Evolutionary conservation across 2,888 invertebrate genomes (phyloP).

Genomic region (Scelioninae gen. 2): DNA sequence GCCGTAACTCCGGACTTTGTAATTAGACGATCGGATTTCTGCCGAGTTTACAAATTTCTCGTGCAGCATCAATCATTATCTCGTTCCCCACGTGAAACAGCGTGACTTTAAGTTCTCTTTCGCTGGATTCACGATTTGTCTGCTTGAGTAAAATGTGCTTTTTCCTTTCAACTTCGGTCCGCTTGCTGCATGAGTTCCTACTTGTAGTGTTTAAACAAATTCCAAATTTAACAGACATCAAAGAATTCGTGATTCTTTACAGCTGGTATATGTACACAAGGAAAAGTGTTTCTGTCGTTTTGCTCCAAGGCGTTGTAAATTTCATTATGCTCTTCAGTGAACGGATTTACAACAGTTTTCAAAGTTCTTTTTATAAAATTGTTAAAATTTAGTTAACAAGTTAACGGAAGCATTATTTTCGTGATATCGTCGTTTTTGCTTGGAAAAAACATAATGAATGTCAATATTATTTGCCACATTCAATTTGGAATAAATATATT

Average conservation of each 20-base stretch:
- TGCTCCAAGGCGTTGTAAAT: conserved; percentile 11
- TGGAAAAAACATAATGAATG: too few relatives aligned
- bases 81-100: conserved; percentile 40
- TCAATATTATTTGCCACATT: too few relatives aligned
- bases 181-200: conserved; percentile 19
- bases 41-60: conserved; percentile 53
- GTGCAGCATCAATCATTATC: conserved; percentile 54
- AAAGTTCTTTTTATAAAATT: conserved; percentile 1
- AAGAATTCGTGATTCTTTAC: conserved; percentile 25
- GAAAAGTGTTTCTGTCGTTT: conserved; percentile 20
- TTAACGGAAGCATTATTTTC: too few relatives aligned
- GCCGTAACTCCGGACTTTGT: conserved; percentile 38
- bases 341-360: conserved; percentile 10
- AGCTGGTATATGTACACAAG: conserved; percentile 10
- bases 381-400: too few relatives aligned
- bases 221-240: conserved; percentile 29
- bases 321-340: neutral
- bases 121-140: conserved; percentile 22
- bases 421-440: too few relatives aligned
- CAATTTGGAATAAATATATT: too few relatives aligned
- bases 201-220: conserved; percentile 10
- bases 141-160: conserved; percentile 22
- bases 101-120: conserved; percentile 26
- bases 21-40: conserved; percentile 49
- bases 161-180: conserved; percentile 19